Evolutionary conservation across 2,113 vertebrate genomes (phyloP).

Genomic region (Octodon degus): DNA sequence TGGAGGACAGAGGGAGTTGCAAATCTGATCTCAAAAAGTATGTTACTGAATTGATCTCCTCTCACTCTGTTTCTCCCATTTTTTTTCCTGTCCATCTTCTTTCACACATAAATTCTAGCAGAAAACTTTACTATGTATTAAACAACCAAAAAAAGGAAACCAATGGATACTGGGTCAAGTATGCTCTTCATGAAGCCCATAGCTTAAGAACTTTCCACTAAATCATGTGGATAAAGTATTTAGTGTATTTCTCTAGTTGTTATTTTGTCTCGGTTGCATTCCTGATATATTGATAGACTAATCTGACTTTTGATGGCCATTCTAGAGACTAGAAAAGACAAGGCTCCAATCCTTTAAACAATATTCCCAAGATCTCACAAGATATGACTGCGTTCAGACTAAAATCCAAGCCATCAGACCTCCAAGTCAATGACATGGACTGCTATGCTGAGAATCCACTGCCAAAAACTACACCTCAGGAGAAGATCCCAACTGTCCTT

Average conservation of each 20-base stretch:
- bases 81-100: background rate
- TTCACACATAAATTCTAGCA: slow-evolving; percentile 9
- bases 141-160: slow-evolving; percentile 11
- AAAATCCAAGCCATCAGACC: background rate
- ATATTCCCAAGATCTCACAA: background rate
- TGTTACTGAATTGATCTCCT: background rate
- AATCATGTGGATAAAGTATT: background rate
- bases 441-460: background rate
- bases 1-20: background rate
- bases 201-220: background rate
- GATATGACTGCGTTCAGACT: background rate
- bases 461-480: background rate
- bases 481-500: background rate
- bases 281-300: background rate
- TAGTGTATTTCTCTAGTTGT: background rate
- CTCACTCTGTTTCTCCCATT: background rate
- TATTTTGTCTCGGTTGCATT: background rate
- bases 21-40: slow-evolving; percentile 3
- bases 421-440: background rate
- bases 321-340: background rate
- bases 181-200: background rate
- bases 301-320: background rate
- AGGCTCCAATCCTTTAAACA: background rate
- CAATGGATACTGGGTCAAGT: background rate
- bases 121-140: background rate